Percentiles rank a stretch among this genome's conserved stretches.
Evolutionary conservation across 2,113 vertebrate species (phyloP).

Genomic region (Varanus salvator): DNA sequence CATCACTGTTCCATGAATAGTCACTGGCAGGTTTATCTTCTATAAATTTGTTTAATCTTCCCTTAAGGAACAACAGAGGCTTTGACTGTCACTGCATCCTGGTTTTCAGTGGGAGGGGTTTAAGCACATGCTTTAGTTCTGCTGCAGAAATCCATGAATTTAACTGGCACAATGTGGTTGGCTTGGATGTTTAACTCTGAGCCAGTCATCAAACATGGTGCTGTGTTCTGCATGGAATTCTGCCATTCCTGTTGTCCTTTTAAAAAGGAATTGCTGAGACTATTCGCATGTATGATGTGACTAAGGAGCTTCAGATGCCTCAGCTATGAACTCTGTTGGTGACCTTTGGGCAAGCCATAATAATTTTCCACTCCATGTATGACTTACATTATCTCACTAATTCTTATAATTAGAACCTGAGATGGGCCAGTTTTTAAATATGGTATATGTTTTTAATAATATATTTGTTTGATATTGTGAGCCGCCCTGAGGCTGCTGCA

Average conservation of each 20-base stretch:
- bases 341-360: too few relatives aligned
- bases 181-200: background rate
- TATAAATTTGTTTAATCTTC: too few relatives aligned
- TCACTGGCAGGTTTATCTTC: background rate
- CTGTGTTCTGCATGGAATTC: background rate
- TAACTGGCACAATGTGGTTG: background rate
- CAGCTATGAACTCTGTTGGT: background rate
- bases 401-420: too few relatives aligned
- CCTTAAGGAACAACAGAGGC: too few relatives aligned
- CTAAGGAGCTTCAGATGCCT: background rate
- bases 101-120: background rate
- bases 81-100: too few relatives aligned
- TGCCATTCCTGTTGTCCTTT: background rate
- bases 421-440: too few relatives aligned
- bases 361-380: background rate
- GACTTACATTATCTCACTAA: conserved; percentile 1
- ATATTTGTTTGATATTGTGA: too few relatives aligned
- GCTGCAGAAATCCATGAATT: background rate
- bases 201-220: background rate
- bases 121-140: background rate
- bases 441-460: too few relatives aligned
- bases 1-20: too few relatives aligned
- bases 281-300: background rate
- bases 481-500: too few relatives aligned
- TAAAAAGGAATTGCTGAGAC: background rate